Base-by-base conservation (phyloP, 2,888 invertebrate genomes). In the Heliconius cydno region DNA sequence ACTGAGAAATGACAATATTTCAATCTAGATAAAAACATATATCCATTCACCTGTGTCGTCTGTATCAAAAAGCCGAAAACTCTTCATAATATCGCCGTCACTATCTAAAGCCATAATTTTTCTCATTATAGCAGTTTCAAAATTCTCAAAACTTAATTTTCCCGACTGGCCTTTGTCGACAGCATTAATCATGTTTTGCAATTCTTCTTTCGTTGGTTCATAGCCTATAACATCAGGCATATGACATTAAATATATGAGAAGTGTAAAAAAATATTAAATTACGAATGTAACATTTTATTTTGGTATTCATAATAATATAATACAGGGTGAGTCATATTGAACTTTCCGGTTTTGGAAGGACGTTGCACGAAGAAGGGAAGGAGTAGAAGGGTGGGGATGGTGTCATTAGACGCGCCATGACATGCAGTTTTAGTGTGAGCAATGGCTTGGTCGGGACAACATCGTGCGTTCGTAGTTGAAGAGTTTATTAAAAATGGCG, bases 41-140 rank as follows among this genome's bases (percentile, higher is more conserved):
- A 63, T n/a, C 25, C 10, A 3, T 65, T 65, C 28, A 94, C 95
- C 95, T 57, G 83, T 84, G 78, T 95, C 93, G 81, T 94, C 90
- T 79, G 88, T 89, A 77, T 95, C 95, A 77, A 95, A 94, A 3
- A 94, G 90, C 0, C 94, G 87, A 82, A 95, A 95, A 80, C 95
- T 95, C 83, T 95, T 95, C 93, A 94, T 94, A 30, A 95, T 92
- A 46, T 95, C 94, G 0, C 90, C 92, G 63, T 95, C 94, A 6
- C 85, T 90, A 82, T 95, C 95, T 22, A 85, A 86, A 0, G 92
- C 88, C 91, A 94, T 95, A 15, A 94, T 90, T 84, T 95, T 95
- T 65, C 94, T 89, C 93, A 93, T 94, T 19, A 95, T 92, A 0
- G 93, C 94, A 0, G 94, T 95, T 83, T 93, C 87, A 73, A 95